A percentile compares a stretch with the other conserved stretches of the same genome.
These are phyloP conservation scores for Drosophila murphyi DNA, from an alignment of 1,140 invertebrate genomes.

Conservation along the genomic window DNA sequence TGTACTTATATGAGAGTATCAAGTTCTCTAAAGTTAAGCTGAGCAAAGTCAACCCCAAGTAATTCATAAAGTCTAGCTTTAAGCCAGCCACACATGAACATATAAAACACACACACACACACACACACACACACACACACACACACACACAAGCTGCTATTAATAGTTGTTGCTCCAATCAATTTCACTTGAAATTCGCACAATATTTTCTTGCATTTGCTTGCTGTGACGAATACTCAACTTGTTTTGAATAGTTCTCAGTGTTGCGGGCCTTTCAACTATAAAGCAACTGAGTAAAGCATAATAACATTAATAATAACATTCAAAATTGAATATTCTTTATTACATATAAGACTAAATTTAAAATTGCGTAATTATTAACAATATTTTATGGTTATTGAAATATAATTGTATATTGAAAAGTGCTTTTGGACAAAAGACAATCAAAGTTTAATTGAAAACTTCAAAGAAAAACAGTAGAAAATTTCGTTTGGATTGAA, in stretches of 20 bases:
- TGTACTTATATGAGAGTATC: slow-evolving; percentile 9
- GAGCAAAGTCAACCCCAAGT: slow-evolving; percentile 37
- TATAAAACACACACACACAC: neutral
- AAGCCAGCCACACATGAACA: slow-evolving; percentile 21
- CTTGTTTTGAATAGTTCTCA: neutral
- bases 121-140: slow-evolving; percentile 1
- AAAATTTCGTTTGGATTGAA: too few species aligned
- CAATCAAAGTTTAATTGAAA: too few species aligned
- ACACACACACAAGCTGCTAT: neutral
- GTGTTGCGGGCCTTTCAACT: neutral
- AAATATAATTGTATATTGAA: too few species aligned
- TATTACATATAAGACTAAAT: too few species aligned
- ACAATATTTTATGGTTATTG: too few species aligned
- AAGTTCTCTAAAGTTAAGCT: slow-evolving; percentile 35
- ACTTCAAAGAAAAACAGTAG: too few species aligned
- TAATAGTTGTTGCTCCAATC: neutral
- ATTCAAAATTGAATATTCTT: too few species aligned
- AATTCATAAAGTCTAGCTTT: slow-evolving; percentile 61
- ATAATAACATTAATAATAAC: too few species aligned
- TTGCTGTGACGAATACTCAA: slow-evolving; percentile 1
- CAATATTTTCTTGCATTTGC: slow-evolving; percentile 1
- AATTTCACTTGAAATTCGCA: slow-evolving; percentile 14
- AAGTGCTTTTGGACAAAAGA: too few species aligned
- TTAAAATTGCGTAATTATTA: too few species aligned
- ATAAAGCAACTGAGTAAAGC: neutral